Conservation (phyloP, 2,888 invertebrate species). For the Pyralis farinalis region DNA sequence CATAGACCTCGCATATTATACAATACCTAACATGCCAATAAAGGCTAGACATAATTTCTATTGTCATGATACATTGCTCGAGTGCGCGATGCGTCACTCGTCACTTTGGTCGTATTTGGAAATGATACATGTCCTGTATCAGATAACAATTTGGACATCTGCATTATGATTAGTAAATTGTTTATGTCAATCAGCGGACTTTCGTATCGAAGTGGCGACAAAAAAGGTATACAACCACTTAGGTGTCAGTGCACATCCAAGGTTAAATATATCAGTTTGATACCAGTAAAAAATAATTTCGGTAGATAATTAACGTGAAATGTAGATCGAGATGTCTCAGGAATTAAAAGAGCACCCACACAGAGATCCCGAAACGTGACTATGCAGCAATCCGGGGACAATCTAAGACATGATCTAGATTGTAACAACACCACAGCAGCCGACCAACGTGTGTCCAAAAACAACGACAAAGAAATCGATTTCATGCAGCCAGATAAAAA, state of each 20-base stretch:
- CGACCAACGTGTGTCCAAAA: conserved; percentile 58
- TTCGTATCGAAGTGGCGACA: conserved; percentile 38
- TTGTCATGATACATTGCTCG: conserved; percentile 43
- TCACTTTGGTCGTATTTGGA: conserved; percentile 51
- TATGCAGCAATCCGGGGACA: conserved; percentile 62
- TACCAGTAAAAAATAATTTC: conserved; percentile 42
- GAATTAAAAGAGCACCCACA: conserved; percentile 61
- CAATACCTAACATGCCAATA: conserved; percentile 49
- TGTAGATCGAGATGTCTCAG: conserved; percentile 55
- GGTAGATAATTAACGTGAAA: conserved; percentile 66
- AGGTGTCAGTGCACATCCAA: conserved; percentile 46
- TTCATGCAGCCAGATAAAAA: conserved; percentile 58
- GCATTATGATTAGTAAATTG: conserved; percentile 57
- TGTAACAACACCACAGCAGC: conserved; percentile 66
- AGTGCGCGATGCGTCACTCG: conserved; percentile 53
- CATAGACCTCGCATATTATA: conserved; percentile 40
- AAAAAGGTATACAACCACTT: conserved; percentile 38
- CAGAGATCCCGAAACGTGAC: conserved; percentile 67
- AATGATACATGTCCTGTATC: conserved; percentile 55
- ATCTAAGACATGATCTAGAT: conserved; percentile 76
- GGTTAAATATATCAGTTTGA: conserved; percentile 35
- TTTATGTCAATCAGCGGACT: conserved; percentile 56
- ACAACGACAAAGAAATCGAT: conserved; percentile 69
- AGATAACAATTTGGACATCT: conserved; percentile 65
- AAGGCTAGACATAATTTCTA: conserved; percentile 44